Percentiles rank a stretch among this genome's conserved stretches.
Evolutionary conservation across 2,888 invertebrate species (phyloP).

Genomic region (Mesorhabditis spiculigera): DNA sequence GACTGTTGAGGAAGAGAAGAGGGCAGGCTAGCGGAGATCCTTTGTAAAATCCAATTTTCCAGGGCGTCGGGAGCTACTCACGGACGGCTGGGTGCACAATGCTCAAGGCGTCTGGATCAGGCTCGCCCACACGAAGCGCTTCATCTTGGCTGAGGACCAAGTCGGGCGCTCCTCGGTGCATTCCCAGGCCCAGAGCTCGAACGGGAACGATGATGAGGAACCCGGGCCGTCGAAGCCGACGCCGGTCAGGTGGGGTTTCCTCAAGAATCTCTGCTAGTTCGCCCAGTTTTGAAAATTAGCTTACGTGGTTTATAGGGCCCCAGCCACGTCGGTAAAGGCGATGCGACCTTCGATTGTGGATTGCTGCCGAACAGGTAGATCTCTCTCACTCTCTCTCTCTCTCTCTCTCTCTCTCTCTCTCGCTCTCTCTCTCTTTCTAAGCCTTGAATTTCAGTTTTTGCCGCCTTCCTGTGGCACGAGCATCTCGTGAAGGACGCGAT

Average conservation of each 20-base stretch:
- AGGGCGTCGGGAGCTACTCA: slow-evolving; percentile 29
- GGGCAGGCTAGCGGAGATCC: no score
- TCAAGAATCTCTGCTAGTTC: background rate
- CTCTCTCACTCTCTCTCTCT: no score
- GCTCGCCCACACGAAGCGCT: slow-evolving; percentile 29
- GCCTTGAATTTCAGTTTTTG: slow-evolving; percentile 71
- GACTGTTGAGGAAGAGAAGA: no score
- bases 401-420: background rate
- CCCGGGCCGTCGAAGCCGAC: background rate
- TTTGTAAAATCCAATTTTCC: background rate
- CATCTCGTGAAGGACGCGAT: slow-evolving; percentile 95
- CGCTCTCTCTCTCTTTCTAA: background rate
- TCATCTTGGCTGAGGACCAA: slow-evolving; percentile 36
- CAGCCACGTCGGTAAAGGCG: slow-evolving; percentile 15
- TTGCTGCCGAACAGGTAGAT: slow-evolving; percentile 67
- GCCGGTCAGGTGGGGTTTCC: no score
- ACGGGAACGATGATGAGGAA: slow-evolving; percentile 43
- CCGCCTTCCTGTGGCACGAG: slow-evolving; percentile 94
- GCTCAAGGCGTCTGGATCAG: slow-evolving; percentile 44
- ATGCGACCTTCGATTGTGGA: slow-evolving; percentile 47
- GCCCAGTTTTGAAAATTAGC: background rate
- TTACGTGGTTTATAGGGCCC: background rate
- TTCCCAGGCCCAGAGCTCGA: slow-evolving; percentile 32
- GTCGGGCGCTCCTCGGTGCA: slow-evolving; percentile 21
- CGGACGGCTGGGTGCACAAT: slow-evolving; percentile 47